Base-by-base conservation (phyloP, 2,113 vertebrate genomes). In the Connochaetes taurinus region DNA sequence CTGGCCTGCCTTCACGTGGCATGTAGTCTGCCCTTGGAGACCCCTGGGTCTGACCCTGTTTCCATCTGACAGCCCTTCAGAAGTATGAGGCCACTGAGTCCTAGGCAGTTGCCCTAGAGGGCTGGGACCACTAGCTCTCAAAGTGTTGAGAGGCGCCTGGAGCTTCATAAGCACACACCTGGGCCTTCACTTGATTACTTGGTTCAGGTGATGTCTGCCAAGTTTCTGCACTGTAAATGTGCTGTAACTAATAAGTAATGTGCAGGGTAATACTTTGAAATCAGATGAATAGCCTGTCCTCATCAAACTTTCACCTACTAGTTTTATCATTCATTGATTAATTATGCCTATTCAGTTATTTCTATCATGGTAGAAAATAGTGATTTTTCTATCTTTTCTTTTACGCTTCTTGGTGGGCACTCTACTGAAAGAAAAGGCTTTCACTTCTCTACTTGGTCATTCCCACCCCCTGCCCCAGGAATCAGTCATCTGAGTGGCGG, bases 401-500 rank as follows among this genome's bases (percentile, higher is more conserved):
- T 5, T 33, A 3, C 14, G 17, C n/a, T 4, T 47, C 4, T 17
- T 25, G 47, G 57, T 23, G 6, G 36, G 6, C 71, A 13, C 31
- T 40, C 36, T 31, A 4, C 64, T 29, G 2, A 31, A 57, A 57
- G 82, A 47, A 53, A 36, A 31, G 31, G 2, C 36, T 10, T 40
- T 67, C 13, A 17, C 47, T 31, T 33, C 36, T n/a, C 52, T 1
- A 4, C 15, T 7, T 12, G 14, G 6, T 23, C 14, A 1, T 58
- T 19, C 2, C 13, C 29, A 0, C 7, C 1, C 40, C 45, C 2
- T 1, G 10, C n/a, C 67, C 67, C 67, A 12, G 8, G 15, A 74
- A 5, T n/a, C n/a, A n/a, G n/a, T n/a, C n/a, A n/a, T n/a, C n/a
- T n/a, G n/a, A n/a, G 88, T 15, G 11, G 31, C 0, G 7, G 3